Evolutionary conservation across 1,140 invertebrate genomes (phyloP), one percentile per base, ranked within the genome.

Genomic region (Marisa cornuarietis): DNA sequence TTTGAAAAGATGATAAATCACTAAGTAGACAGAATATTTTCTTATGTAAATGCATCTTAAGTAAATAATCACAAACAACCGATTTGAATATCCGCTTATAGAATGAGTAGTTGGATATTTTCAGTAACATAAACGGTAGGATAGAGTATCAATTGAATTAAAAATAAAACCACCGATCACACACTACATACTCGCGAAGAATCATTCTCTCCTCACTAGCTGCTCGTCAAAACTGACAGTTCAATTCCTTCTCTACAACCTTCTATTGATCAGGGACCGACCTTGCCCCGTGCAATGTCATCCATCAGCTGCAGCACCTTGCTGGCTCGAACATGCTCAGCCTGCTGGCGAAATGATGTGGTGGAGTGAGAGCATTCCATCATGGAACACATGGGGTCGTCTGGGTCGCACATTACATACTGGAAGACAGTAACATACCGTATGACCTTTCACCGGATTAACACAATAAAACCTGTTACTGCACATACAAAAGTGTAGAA

Each of bases 361-460:
- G 83, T 82, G 14, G 77, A 54, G 78, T 89, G 88, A 16, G 83
- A 83, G 78, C 88, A 89, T 61, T 89, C 88, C 88, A 88, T 87
- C 88, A 89, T 89, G 66, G 87, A 85, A 80, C 88, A 89, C 86
- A 89, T 87, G 2, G 85, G 84, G 71, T 89, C 82, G 71, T 85
- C 83, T 5, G 88, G 86, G 54, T 86, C 83, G 77, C 88, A 89
- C 68, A 81, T 79, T 13, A 83, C 84, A 81, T 89, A 89, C 88
- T 89, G 83, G 13, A 81, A 65, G 52, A 75, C 73, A 31, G 14
- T 51, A 10, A 66, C 3, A 24, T 79, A 31, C 11, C 9, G 18
- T 8, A 58, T 79, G 5, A 22, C 20, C 20, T 22, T 62, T 31
- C 14, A 24, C 16, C 22, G 22, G 24, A 61, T n/a, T 22, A 20